A percentile compares a stretch with the other conserved stretches of the same genome.
Conservation (phyloP, 2,113 vertebrate species). For the Centropristis striata region DNA sequence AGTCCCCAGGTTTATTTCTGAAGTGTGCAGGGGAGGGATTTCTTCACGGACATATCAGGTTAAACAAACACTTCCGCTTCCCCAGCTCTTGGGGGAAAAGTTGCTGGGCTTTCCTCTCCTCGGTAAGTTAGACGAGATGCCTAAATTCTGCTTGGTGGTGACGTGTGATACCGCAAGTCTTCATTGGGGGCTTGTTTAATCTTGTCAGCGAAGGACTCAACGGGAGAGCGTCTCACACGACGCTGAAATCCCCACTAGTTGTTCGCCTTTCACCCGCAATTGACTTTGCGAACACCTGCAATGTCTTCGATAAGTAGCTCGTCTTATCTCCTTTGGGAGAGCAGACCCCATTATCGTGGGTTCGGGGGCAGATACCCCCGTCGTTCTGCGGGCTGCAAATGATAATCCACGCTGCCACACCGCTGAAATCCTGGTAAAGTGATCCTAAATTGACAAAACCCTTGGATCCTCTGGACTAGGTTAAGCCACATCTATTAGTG, state of each 20-base stretch:
- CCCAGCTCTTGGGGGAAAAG: conserved; percentile 34
- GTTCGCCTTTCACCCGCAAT: conserved; percentile 73
- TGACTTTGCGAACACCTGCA: conserved; percentile 80
- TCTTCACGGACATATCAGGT: conserved; percentile 53
- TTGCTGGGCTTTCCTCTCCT: conserved; percentile 59
- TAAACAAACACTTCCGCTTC: conserved; percentile 54
- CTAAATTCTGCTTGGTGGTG: conserved; percentile 51
- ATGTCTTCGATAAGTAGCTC: conserved; percentile 79
- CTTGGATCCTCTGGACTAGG: conserved; percentile 72
- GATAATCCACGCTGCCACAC: conserved; percentile 77
- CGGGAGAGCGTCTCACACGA: conserved; percentile 60
- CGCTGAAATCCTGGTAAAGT: conserved; percentile 76
- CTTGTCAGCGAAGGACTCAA: conserved; percentile 68
- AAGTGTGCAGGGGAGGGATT: conserved; percentile 52
- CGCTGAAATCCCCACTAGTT: conserved; percentile 70
- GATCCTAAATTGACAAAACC: conserved; percentile 81
- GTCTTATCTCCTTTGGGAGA: conserved; percentile 75
- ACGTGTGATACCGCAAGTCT: conserved; percentile 47
- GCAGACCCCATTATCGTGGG: conserved; percentile 74
- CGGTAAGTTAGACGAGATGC: conserved; percentile 56
- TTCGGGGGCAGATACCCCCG: conserved; percentile 72
- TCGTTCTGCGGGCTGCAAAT: conserved; percentile 57
- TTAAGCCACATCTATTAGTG: conserved; percentile 79
- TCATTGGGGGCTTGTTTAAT: conserved; percentile 69
- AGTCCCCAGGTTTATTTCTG: conserved; percentile 53